Percentiles rank a stretch among this genome's conserved stretches.
Conservation (phyloP, 1,140 invertebrate species). For the Drosophila tani region DNA sequence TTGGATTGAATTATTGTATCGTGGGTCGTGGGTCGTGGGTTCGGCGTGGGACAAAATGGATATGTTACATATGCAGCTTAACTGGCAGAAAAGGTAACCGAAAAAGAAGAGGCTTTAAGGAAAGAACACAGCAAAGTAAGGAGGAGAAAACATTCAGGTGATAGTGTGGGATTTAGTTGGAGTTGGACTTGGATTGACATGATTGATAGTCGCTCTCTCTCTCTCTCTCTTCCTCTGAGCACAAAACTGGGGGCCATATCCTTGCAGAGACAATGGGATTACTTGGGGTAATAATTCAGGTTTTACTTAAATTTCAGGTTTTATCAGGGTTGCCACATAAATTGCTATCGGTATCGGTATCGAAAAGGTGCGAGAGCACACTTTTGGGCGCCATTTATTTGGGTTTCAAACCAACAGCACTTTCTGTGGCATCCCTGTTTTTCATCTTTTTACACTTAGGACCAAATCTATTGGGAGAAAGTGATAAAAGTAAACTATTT, state of each 20-base stretch:
- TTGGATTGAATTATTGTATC: constrained; percentile 7
- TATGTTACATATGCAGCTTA: constrained; percentile 26
- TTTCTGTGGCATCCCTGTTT: not conserved
- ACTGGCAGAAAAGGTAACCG: constrained; percentile 5
- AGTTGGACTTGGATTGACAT: constrained; percentile 1
- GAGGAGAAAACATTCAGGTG: constrained; percentile 16
- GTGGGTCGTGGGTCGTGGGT: constrained; percentile 1
- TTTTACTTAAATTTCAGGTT: not conserved
- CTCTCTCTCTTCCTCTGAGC: constrained; percentile 3
- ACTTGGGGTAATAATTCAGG: not conserved
- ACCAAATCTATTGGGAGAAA: not conserved
- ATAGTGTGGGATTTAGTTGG: not conserved
- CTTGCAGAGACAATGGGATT: constrained; percentile 10
- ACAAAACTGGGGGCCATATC: constrained; percentile 17
- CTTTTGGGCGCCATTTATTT: not conserved
- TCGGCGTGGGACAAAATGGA: constrained; percentile 1
- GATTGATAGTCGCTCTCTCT: constrained; percentile 1
- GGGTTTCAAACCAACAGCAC: not conserved
- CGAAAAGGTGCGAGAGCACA: not conserved
- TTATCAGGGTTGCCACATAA: not conserved
- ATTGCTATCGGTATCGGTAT: not conserved
- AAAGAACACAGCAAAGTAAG: constrained; percentile 18
- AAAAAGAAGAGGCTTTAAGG: not conserved
- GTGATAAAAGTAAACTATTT: constrained; percentile 6
- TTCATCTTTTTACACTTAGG: not conserved